Percentiles rank a stretch among this genome's conserved stretches.
Conservation (phyloP, 1,140 invertebrate genomes). For the Drosophila guanche region DNA sequence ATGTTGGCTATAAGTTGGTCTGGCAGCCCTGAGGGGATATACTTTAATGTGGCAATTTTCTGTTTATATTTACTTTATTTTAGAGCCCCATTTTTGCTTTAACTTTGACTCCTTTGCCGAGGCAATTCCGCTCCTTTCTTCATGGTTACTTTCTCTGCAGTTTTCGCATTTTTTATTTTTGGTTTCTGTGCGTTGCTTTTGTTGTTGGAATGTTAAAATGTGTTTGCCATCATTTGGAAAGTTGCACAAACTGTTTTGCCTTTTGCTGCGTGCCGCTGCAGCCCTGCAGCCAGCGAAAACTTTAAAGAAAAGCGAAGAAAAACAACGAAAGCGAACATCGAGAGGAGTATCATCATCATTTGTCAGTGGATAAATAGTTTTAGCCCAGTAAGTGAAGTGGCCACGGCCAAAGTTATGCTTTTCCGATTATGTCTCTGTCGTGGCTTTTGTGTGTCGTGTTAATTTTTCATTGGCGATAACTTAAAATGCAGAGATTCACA, state of each 20-base stretch:
- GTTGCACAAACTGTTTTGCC: conserved; percentile 78
- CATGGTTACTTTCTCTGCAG: not conserved
- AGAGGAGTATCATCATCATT: conserved; percentile 64
- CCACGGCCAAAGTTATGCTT: conserved; percentile 77
- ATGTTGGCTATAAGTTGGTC: too few species aligned
- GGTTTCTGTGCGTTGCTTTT: conserved; percentile 6
- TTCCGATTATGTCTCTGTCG: conserved; percentile 68
- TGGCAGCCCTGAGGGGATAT: too few species aligned
- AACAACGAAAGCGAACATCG: too few species aligned
- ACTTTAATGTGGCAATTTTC: not conserved
- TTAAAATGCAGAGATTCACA: conserved; percentile 57
- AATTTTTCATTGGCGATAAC: conserved; percentile 77
- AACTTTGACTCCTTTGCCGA: not conserved
- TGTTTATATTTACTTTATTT: too few species aligned
- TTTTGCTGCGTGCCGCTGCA: conserved; percentile 63
- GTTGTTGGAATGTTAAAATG: conserved; percentile 6
- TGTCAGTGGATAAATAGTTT: conserved; percentile 82
- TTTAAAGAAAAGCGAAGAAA: conserved; percentile 15
- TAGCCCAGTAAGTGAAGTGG: conserved; percentile 73
- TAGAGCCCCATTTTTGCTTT: too few species aligned
- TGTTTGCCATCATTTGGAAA: conserved; percentile 53
- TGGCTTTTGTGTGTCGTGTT: conserved; percentile 37
- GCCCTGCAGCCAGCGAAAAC: conserved; percentile 43
- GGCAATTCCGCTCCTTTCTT: conserved; percentile 17
- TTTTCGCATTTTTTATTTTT: conserved; percentile 2